A percentile compares a stretch with the other conserved stretches of the same genome.
Conservation (phyloP, 2,888 invertebrate species). For the Leucophenga maculata region DNA sequence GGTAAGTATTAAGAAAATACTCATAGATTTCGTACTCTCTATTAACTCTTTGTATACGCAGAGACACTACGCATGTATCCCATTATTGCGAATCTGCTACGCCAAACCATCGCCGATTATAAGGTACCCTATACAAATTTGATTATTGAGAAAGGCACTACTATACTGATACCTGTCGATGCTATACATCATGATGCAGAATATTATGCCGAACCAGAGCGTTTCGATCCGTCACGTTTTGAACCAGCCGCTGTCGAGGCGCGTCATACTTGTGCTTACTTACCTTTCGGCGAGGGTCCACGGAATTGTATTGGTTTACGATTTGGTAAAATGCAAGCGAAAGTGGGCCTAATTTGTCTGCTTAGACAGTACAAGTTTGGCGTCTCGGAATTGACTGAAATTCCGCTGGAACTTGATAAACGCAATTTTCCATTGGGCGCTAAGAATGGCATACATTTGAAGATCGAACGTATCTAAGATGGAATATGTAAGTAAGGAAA, state of each 20-base stretch:
- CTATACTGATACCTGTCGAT: slow-evolving; percentile 58
- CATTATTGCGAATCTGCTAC: slow-evolving; percentile 73
- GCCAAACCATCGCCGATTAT: slow-evolving; percentile 46
- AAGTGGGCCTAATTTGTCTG: slow-evolving; percentile 57
- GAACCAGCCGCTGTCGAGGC: slow-evolving; percentile 73
- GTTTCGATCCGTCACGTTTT: slow-evolving; percentile 77
- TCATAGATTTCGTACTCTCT: background rate
- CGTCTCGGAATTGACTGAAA: slow-evolving; percentile 35
- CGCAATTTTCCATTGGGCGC: slow-evolving; percentile 36
- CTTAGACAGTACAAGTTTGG: slow-evolving; percentile 51
- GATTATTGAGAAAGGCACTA: slow-evolving; percentile 69
- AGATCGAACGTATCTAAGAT: slow-evolving; percentile 32
- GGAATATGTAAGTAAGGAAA: too few species aligned
- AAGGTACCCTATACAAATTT: slow-evolving; percentile 53
- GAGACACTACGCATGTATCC: slow-evolving; percentile 76
- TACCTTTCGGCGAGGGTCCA: slow-evolving; percentile 69
- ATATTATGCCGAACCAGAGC: slow-evolving; percentile 74
- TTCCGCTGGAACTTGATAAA: slow-evolving; percentile 40
- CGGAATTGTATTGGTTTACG: slow-evolving; percentile 67
- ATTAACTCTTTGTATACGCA: slow-evolving; percentile 46
- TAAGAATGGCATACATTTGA: slow-evolving; percentile 39
- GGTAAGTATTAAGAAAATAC: slow-evolving; percentile 16
- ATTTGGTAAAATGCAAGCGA: slow-evolving; percentile 65
- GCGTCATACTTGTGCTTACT: slow-evolving; percentile 68
- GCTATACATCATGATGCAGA: slow-evolving; percentile 75